Evolutionary conservation across 2,888 invertebrate species (phyloP).

Genomic region (Thera obeliscata): DNA sequence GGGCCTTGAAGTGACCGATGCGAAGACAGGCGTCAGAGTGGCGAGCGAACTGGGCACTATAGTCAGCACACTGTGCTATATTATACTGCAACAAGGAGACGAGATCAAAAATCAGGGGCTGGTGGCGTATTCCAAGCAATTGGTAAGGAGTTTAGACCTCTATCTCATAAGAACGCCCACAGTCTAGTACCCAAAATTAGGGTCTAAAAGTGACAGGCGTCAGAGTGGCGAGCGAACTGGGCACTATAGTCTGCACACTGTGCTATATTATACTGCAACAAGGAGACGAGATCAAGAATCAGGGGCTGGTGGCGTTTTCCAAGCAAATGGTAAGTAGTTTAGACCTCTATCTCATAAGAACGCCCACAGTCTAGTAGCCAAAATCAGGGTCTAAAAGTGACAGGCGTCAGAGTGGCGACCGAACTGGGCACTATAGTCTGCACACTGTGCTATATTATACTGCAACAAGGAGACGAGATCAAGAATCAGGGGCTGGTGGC

Average conservation of each 20-base stretch:
- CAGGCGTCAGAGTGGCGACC: constrained; percentile 87
- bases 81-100: constrained; percentile 95
- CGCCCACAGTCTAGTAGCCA: constrained; percentile 65
- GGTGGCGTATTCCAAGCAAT: constrained; percentile 94
- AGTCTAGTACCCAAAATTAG: constrained; percentile 67
- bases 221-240: constrained; percentile 92
- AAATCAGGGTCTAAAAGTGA: constrained; percentile 71
- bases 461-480: constrained; percentile 97
- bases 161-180: constrained; percentile 34
- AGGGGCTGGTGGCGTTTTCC: constrained; percentile 94
- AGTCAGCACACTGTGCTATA: constrained; percentile 93
- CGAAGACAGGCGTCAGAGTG: constrained; percentile 84
- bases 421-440: constrained; percentile 94
- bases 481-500: constrained; percentile 96
- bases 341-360: not conserved
- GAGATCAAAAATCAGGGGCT: constrained; percentile 98
- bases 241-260: constrained; percentile 93
- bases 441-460: constrained; percentile 93
- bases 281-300: constrained; percentile 97
- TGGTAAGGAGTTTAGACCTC: too few species aligned
- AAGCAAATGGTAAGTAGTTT: constrained; percentile 85
- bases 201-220: constrained; percentile 74
- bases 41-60: constrained; percentile 94
- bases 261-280: constrained; percentile 96
- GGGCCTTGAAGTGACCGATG: constrained; percentile 69